Percentiles rank a stretch among this genome's conserved stretches.
phyloP scores from a whole-genome alignment of 2,797 vertebrate species.

The Myotis planiceps region DNA sequence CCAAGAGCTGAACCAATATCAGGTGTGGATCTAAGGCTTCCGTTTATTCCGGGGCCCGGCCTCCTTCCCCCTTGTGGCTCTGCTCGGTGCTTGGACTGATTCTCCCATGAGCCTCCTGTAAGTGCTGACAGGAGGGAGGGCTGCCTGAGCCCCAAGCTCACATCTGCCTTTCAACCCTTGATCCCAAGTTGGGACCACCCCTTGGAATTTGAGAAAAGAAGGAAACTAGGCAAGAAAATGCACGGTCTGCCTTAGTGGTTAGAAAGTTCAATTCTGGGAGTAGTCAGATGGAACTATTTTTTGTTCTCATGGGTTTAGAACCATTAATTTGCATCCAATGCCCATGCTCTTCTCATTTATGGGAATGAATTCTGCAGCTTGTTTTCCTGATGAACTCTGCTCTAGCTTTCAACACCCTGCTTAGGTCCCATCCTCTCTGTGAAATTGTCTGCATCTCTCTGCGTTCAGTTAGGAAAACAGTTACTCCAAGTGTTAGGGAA shows the following conservation, averaged over 20 bases:
- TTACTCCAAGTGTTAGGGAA: neutral
- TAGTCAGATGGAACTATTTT: neutral
- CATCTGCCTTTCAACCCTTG: neutral
- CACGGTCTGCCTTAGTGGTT: too few relatives aligned
- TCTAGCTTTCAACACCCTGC: neutral
- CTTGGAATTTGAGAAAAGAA: neutral
- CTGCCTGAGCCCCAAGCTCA: neutral
- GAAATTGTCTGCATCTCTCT: neutral
- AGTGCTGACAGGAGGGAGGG: neutral
- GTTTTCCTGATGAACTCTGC: neutral
- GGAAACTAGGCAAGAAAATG: neutral
- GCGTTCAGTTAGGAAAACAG: neutral
- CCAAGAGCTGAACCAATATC: neutral
- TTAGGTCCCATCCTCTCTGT: neutral
- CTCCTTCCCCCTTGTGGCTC: neutral
- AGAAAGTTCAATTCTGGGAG: neutral
- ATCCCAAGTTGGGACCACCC: neutral
- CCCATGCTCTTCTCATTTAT: rapidly evolving
- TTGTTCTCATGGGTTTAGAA: neutral
- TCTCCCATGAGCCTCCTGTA: rapidly evolving
- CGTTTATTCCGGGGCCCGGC: rapidly evolving
- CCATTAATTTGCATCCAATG: neutral
- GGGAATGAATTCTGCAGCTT: neutral
- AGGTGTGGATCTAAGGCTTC: neutral
- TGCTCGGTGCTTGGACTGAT: neutral